phyloP scores from a whole-genome alignment of 1,140 invertebrate genomes.

The Argopecten irradians region DNA sequence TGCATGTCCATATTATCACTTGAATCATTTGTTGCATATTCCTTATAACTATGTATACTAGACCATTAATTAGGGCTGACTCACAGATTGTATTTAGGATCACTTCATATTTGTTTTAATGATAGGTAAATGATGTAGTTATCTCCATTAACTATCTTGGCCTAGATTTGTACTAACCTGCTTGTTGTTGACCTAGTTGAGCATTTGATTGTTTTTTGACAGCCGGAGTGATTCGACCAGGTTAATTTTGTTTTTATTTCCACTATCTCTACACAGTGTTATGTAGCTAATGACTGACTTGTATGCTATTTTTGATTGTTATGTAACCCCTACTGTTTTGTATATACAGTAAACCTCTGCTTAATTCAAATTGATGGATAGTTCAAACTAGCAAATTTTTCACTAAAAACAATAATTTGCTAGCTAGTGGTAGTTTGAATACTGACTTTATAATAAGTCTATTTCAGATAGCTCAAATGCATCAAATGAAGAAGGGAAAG shows the following conservation, averaged over 20 bases:
- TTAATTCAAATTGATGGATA: too few species aligned
- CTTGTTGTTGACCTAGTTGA: constrained; percentile 16
- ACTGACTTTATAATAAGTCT: too few species aligned
- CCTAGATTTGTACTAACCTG: background rate
- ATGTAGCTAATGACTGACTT: background rate
- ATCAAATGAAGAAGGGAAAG: too few species aligned
- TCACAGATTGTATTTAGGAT: background rate
- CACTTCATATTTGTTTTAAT: background rate
- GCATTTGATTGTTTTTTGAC: constrained; percentile 41
- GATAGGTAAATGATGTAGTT: background rate
- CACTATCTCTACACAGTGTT: background rate
- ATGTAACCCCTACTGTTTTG: background rate
- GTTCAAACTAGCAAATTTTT: too few species aligned
- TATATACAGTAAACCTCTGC: too few species aligned
- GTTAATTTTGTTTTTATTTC: constrained; percentile 44
- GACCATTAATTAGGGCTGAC: background rate
- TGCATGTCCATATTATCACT: background rate
- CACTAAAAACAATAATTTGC: too few species aligned
- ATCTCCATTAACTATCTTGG: background rate
- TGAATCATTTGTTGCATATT: background rate
- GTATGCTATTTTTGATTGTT: background rate
- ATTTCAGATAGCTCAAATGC: too few species aligned
- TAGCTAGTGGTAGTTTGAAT: too few species aligned
- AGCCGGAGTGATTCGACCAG: constrained; percentile 50
- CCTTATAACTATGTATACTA: background rate